Conservation (phyloP, 2,888 invertebrate genomes). For the Phaedon cochleariae region DNA sequence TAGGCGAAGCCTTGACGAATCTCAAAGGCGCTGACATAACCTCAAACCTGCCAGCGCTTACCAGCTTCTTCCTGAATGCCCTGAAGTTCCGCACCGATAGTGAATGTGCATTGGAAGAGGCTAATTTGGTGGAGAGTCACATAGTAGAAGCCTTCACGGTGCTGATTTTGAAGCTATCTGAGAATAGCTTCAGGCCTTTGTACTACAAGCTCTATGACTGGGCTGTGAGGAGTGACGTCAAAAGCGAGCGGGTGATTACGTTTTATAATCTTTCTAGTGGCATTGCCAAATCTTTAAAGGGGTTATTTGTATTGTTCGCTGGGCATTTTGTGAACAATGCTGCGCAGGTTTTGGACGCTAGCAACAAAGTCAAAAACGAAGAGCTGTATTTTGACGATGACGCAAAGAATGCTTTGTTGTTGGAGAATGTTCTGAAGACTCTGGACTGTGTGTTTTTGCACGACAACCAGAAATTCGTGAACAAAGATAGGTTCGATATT, state of each 20-base stretch:
- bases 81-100: slow-evolving; percentile 73
- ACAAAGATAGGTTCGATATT: slow-evolving; percentile 83
- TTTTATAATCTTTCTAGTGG: slow-evolving; percentile 83
- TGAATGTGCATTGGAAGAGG: slow-evolving; percentile 58
- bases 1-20: slow-evolving; percentile 76
- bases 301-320: slow-evolving; percentile 90
- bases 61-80: slow-evolving; percentile 77
- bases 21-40: slow-evolving; percentile 71
- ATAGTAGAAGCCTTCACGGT: slow-evolving; percentile 81
- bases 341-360: slow-evolving; percentile 74
- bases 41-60: slow-evolving; percentile 73
- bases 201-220: slow-evolving; percentile 89
- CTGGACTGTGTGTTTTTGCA: slow-evolving; percentile 81
- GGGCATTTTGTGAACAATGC: slow-evolving; percentile 85
- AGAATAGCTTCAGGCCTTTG: slow-evolving; percentile 87
- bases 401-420: slow-evolving; percentile 68
- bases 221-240: slow-evolving; percentile 74
- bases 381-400: slow-evolving; percentile 65
- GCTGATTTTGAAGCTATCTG: slow-evolving; percentile 87
- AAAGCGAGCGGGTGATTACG: slow-evolving; percentile 76
- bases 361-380: slow-evolving; percentile 70
- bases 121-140: slow-evolving; percentile 74
- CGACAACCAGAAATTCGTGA: slow-evolving; percentile 85
- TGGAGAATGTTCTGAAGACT: slow-evolving; percentile 79
- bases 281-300: slow-evolving; percentile 84